phyloP scores from a whole-genome alignment of 2,888 invertebrate species.

The Eristalinus sepulchralis region DNA sequence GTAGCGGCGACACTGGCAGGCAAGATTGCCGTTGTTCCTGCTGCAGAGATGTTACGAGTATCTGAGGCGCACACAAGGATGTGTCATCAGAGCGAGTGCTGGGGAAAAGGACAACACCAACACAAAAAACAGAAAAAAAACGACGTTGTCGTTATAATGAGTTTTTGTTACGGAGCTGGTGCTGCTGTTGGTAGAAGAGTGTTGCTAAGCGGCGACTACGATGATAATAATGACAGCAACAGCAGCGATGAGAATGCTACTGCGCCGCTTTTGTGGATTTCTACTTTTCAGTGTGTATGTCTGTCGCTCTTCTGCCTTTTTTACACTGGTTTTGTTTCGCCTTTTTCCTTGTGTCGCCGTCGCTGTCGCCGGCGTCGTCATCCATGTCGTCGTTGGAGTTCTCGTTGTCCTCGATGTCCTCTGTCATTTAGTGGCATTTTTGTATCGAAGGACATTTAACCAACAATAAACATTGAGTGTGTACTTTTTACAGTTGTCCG shows the following conservation, averaged over 20 bases:
- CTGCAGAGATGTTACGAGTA: constrained; percentile 42
- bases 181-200: constrained; percentile 14
- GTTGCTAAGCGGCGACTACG: constrained; percentile 32
- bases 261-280: constrained; percentile 37
- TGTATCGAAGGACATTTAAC: constrained; percentile 64
- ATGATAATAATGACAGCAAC: constrained; percentile 56
- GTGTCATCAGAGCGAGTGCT: constrained; percentile 7
- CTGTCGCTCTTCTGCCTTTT: neutral
- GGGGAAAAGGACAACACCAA: neutral
- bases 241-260: constrained; percentile 58
- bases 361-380: constrained; percentile 24
- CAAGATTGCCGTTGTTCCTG: constrained; percentile 57
- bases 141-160: constrained; percentile 63
- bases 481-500: constrained; percentile 54
- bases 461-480: constrained; percentile 68
- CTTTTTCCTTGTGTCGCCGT: constrained; percentile 30
- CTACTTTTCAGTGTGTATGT: neutral
- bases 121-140: constrained; percentile 37
- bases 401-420: constrained; percentile 28
- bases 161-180: constrained; percentile 56
- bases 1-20: constrained; percentile 49
- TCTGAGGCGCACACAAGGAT: constrained; percentile 50
- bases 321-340: neutral
- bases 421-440: constrained; percentile 55
- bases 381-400: constrained; percentile 26